Conservation (phyloP, 2,888 invertebrate genomes). For the Euspilapteryx auroguttella region DNA sequence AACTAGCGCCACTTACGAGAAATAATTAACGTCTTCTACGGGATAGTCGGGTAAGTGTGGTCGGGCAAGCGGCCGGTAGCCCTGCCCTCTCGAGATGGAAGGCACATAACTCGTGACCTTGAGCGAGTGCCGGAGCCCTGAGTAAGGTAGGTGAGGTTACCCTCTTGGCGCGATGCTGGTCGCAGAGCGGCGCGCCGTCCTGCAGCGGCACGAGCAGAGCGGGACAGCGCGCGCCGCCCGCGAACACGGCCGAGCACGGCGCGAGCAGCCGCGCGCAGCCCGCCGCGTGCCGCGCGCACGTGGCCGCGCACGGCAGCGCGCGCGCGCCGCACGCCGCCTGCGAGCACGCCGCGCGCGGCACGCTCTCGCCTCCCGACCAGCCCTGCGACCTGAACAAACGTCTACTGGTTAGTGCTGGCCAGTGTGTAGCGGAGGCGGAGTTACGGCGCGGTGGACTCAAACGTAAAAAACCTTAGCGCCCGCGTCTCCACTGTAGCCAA, state of each 20-base stretch:
- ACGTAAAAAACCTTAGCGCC: too few species aligned
- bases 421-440: too few species aligned
- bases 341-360: slow-evolving; percentile 16
- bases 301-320: slow-evolving; percentile 76
- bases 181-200: slow-evolving; percentile 77
- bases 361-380: slow-evolving; percentile 37
- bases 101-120: too few species aligned
- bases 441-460: too few species aligned
- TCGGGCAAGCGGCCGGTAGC: too few species aligned
- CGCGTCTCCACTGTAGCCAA: too few species aligned
- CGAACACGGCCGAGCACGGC: slow-evolving; percentile 51
- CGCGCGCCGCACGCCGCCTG: slow-evolving; percentile 24
- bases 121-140: too few species aligned
- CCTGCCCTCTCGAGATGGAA: too few species aligned
- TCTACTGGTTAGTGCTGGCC: too few species aligned
- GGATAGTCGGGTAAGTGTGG: not conserved
- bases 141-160: slow-evolving; percentile 24
- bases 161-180: slow-evolving; percentile 82
- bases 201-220: slow-evolving; percentile 45
- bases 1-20: too few species aligned
- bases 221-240: slow-evolving; percentile 45
- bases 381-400: slow-evolving; percentile 28
- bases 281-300: slow-evolving; percentile 85
- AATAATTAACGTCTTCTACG: too few species aligned
- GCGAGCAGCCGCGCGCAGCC: slow-evolving; percentile 70